Base-by-base conservation (phyloP, 2,888 invertebrate species). In the Callyntrura guangdongensis region DNA sequence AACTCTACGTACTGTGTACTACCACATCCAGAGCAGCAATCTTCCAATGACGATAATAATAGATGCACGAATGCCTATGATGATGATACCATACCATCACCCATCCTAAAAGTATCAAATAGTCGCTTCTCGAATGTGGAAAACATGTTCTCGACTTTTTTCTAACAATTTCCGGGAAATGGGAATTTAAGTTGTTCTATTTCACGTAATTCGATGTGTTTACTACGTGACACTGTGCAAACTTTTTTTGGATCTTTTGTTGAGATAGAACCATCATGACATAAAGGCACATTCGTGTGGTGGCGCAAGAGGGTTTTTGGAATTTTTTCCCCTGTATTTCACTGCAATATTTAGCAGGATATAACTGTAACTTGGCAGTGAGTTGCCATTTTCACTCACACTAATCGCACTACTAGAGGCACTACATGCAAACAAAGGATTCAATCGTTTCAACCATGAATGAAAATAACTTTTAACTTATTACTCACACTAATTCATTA, bases 151-250 rank as follows among this genome's bases (percentile, higher is more conserved):
- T 77, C 64, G 79, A 86, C 77, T 77, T 77, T 86, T n/a, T 79
- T 22, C 36, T 45, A 47, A 27, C 47, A 64, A 14, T 86, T 86
- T 64, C 77, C 27, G 61, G 61, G 64, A 86, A 86, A 86, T 86
- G 77, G 64, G 86, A 64, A 77, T 86, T 86, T 86, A 86, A 86
- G 86, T 86, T 85, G 74, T 1, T 69, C 22, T 67, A 72, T 69
- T 84, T 85, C 22, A 56, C 69, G 72, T 69, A 85, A 72, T 45
- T 61, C 45, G 12, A 14, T 74, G 72, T 69, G 8, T 11, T 59
- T 49, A 20, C 56, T 64, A 77, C 27, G 86, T 86, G 61, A 77
- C 77, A 49, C 25, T 86, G 47, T 77, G 53, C 77, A 53, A 77
- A 77, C 56, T 36, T 8, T 59, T 59, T 20, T 59, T 17, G 3